These are phyloP conservation scores for Thereva unica DNA, from an alignment of 2,888 invertebrate species.

Conservation along the genomic window DNA sequence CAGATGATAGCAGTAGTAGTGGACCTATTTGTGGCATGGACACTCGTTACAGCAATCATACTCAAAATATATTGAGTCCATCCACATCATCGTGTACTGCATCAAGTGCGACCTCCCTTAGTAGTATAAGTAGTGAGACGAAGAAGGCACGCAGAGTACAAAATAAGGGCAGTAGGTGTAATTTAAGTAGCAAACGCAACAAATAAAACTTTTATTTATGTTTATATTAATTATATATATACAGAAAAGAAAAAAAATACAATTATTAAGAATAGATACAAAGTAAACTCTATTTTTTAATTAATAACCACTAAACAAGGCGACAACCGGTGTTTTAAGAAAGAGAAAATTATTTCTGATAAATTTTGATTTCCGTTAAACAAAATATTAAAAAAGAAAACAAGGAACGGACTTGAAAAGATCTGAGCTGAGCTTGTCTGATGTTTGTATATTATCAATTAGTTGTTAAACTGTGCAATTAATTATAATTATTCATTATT, in stretches of 20 bases:
- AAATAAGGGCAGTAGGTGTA: slow-evolving; percentile 57
- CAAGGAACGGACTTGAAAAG: no score
- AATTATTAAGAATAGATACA: slow-evolving; percentile 22
- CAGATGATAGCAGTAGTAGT: neutral
- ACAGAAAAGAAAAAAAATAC: neutral
- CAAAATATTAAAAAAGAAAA: no score
- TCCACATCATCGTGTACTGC: slow-evolving; percentile 35
- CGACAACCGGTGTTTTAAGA: no score
- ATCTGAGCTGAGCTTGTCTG: no score
- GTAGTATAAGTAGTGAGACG: slow-evolving; percentile 49
- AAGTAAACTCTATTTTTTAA: slow-evolving; percentile 34
- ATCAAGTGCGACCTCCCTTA: slow-evolving; percentile 32
- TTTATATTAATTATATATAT: slow-evolving; percentile 25
- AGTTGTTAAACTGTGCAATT: no score
- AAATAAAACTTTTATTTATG: slow-evolving; percentile 35
- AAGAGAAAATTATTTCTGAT: no score
- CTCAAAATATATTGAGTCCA: slow-evolving; percentile 22
- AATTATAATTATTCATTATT: no score
- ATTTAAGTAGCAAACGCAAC: slow-evolving; percentile 57
- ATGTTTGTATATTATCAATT: no score
- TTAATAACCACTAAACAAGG: neutral
- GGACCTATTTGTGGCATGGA: slow-evolving; percentile 13
- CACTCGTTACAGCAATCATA: slow-evolving; percentile 9
- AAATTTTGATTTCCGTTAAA: no score
- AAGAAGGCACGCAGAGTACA: slow-evolving; percentile 60